A percentile compares a stretch with the other conserved stretches of the same genome.
Evolutionary conservation across 1,140 invertebrate species (phyloP).

Genomic region (Polypedilum pembai): DNA sequence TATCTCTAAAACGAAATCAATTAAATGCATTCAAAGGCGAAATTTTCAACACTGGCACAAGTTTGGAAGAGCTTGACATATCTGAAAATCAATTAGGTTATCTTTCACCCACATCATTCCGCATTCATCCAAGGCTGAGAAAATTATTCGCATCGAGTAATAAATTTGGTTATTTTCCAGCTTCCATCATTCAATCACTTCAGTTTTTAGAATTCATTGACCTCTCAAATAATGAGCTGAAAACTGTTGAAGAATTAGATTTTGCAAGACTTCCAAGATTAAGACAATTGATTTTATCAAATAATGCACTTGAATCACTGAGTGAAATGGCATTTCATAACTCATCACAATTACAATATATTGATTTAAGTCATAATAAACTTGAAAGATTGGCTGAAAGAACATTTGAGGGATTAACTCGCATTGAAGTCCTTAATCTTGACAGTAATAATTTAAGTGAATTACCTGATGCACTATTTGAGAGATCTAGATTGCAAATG

Average conservation of each 20-base stretch:
- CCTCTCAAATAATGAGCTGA: slow-evolving; percentile 67
- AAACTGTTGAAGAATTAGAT: slow-evolving; percentile 70
- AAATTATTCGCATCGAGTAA: slow-evolving; percentile 62
- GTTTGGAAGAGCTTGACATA: slow-evolving; percentile 63
- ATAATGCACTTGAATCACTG: slow-evolving; percentile 70
- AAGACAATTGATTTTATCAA: slow-evolving; percentile 56
- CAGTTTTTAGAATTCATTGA: slow-evolving; percentile 67
- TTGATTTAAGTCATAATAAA: slow-evolving; percentile 69
- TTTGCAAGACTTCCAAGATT: slow-evolving; percentile 72
- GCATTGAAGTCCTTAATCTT: slow-evolving; percentile 67
- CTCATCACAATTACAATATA: slow-evolving; percentile 73
- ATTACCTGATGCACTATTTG: slow-evolving; percentile 77
- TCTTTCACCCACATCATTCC: slow-evolving; percentile 71
- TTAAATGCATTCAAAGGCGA: slow-evolving; percentile 70
- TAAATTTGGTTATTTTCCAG: slow-evolving; percentile 72
- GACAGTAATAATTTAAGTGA: slow-evolving; percentile 63
- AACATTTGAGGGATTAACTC: slow-evolving; percentile 71
- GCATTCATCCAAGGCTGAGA: slow-evolving; percentile 65
- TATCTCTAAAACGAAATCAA: slow-evolving; percentile 62
- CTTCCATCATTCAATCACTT: slow-evolving; percentile 64
- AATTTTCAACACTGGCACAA: slow-evolving; percentile 63
- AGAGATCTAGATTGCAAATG: slow-evolving; percentile 64
- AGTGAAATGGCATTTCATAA: slow-evolving; percentile 84
- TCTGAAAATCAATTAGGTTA: slow-evolving; percentile 69
- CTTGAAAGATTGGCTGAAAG: slow-evolving; percentile 68